Conservation (phyloP, 1,140 invertebrate species). For the Zaprionus inermis region DNA sequence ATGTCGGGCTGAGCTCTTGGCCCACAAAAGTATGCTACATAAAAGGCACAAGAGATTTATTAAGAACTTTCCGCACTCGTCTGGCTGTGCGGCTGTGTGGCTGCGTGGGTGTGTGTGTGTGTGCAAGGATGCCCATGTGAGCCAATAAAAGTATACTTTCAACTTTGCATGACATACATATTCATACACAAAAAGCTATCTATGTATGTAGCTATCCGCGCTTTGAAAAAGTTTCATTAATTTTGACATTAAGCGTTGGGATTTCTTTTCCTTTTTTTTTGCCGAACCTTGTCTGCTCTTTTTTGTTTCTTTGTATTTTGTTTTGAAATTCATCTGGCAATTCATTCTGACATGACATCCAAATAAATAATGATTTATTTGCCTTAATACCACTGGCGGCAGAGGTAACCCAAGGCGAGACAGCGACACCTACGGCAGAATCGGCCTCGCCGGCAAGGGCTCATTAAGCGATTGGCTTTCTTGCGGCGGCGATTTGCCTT, state of each 20-base stretch:
- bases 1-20: slow-evolving; percentile 24
- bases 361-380: slow-evolving; percentile 82
- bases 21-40: slow-evolving; percentile 67
- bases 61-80: slow-evolving; percentile 41
- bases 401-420: slow-evolving; percentile 30
- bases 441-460: slow-evolving; percentile 17
- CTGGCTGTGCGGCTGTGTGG: neutral
- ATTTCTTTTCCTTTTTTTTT: slow-evolving; percentile 18
- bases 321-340: slow-evolving; percentile 46
- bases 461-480: slow-evolving; percentile 62
- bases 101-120: slow-evolving; percentile 20
- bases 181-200: slow-evolving; percentile 7
- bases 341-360: slow-evolving; percentile 61
- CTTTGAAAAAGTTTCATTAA: slow-evolving; percentile 53
- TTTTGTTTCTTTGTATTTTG: slow-evolving; percentile 13
- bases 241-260: slow-evolving; percentile 50
- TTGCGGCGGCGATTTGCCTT: slow-evolving; percentile 46
- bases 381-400: slow-evolving; percentile 32
- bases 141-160: slow-evolving; percentile 58
- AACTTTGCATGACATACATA: slow-evolving; percentile 45
- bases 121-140: slow-evolving; percentile 16
- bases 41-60: slow-evolving; percentile 72
- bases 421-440: slow-evolving; percentile 6
- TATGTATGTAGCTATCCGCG: slow-evolving; percentile 12
- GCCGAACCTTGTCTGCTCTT: neutral